These are phyloP conservation scores for Sigmodon hispidus DNA, from an alignment of 2,113 vertebrate species.

Conservation along the genomic window DNA sequence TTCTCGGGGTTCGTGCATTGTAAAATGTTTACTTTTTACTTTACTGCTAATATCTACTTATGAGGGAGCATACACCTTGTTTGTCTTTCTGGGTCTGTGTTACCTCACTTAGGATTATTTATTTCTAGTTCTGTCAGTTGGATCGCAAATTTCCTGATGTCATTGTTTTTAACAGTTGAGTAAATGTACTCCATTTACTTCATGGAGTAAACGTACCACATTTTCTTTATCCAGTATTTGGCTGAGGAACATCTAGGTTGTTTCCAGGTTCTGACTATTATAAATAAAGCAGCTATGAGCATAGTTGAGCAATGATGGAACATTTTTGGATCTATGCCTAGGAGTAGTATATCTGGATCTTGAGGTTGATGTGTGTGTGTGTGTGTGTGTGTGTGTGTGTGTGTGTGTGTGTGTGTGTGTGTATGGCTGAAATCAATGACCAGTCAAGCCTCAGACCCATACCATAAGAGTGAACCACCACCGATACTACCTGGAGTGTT, in stretches of 20 bases:
- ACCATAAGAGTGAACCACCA: not conserved
- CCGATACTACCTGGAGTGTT: not conserved
- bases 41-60: no score
- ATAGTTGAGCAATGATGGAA: not conserved
- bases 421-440: not conserved
- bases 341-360: not conserved
- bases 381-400: not conserved
- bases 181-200: no score
- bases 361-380: not conserved
- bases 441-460: not conserved
- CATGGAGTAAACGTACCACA: not conserved
- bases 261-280: not conserved
- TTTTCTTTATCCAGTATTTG: not conserved
- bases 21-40: no score
- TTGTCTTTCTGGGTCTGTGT: not conserved
- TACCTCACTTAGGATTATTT: not conserved
- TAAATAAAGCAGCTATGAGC: not conserved
- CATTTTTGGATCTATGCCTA: not conserved
- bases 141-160: not conserved
- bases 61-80: no score
- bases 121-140: not conserved
- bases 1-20: no score
- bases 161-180: not conserved
- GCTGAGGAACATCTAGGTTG: no score
- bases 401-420: not conserved